A percentile compares a stretch with the other conserved stretches of the same genome.
Evolutionary conservation across 2,113 vertebrate species (phyloP).

Genomic region (Tonatia bakeri): DNA sequence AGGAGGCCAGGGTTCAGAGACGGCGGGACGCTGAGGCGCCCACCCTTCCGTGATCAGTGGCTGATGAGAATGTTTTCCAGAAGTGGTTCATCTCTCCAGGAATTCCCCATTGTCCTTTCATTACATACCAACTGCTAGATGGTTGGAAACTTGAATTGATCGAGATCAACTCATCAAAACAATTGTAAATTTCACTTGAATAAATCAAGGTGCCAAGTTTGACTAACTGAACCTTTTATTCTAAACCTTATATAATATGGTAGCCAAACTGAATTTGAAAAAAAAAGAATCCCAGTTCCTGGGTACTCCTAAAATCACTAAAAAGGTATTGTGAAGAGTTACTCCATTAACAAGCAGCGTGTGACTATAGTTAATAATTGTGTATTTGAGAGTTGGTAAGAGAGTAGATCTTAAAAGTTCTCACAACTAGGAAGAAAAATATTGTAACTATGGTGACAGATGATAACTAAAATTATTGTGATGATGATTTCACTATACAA

Average conservation of each 20-base stretch:
- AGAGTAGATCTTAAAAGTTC: too few species aligned
- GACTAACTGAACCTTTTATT: background rate
- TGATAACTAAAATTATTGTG: background rate
- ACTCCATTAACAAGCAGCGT: background rate
- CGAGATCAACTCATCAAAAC: background rate
- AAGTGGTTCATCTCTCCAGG: background rate
- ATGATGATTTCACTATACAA: background rate
- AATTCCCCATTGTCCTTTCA: background rate
- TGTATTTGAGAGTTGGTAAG: background rate
- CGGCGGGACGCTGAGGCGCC: background rate
- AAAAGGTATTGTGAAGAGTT: background rate
- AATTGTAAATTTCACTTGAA: background rate
- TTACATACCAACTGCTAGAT: background rate
- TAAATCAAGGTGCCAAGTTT: background rate
- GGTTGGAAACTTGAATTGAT: background rate
- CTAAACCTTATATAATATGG: background rate
- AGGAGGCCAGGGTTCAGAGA: background rate
- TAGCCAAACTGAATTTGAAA: background rate
- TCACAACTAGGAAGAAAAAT: background rate
- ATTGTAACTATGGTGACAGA: background rate
- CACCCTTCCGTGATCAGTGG: background rate
- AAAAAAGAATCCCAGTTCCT: background rate
- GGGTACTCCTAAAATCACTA: background rate
- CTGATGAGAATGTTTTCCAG: background rate
- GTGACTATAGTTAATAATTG: background rate